Base-by-base conservation (phyloP, 1,140 invertebrate species). In the Drosophila obscura region DNA sequence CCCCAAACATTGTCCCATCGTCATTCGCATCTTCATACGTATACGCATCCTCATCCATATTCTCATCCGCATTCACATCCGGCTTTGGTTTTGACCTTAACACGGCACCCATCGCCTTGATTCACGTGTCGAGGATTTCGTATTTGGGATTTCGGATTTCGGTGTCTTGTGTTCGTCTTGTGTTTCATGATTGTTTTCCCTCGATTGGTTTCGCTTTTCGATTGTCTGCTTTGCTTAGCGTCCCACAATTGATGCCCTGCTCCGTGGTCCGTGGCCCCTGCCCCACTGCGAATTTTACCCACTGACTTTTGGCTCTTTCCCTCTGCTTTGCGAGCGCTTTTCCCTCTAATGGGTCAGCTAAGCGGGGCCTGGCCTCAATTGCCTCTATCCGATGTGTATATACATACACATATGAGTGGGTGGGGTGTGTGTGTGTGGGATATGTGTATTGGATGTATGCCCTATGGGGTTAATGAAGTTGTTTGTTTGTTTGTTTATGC, bases 391-490 rank as follows among this genome's bases (percentile, higher is more conserved):
- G 55, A 78, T 49, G 43, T 58, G 58, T 58, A 58, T 24, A 55
- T 48, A 57, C 43, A 63, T 26, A 64, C 39, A 65, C 39, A 13
- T 35, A 44, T 69, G 51, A 45, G 41, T 65, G 24, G 52, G n/a
- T 31, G n/a, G n/a, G 6, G 43, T 26, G 66, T 35, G 19, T 41
- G 58, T 51, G 26, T 50, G 50, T 58, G 61, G 28, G 28, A 8
- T 28, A 28, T 82, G 49, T 78, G 44, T 62, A 60, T 74, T 58
- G 59, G 22, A 56, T 69, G 52, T 61, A 71, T 81, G 83, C 75
- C 82, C 78, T 76, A 52, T 78, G 79, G 83, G 83, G 79, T 79
- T 79, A 87, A 87, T 87, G 78, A 88, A 87, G 83, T 87, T 87
- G 79, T 87, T 87, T 87, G 80, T 83, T 83, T 82, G 81, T 81